A percentile compares a stretch with the other conserved stretches of the same genome.
phyloP scores from a whole-genome alignment of 2,797 vertebrate species.

The Parotocinclus haroldoi region DNA sequence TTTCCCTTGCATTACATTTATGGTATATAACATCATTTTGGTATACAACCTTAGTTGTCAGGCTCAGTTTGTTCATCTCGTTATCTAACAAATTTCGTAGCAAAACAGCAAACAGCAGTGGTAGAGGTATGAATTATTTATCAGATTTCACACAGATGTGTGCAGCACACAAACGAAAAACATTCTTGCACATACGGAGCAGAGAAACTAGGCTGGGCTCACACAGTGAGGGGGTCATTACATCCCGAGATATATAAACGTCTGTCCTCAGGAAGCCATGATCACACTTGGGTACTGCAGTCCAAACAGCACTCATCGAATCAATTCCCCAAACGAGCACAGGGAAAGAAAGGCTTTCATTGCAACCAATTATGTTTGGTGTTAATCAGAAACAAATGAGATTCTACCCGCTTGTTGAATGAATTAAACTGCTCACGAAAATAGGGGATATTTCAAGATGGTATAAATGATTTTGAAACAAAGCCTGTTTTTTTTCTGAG shows the following conservation, averaged over 20 bases:
- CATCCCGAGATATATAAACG: constrained; percentile 20
- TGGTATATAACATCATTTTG: no score
- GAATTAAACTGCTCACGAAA: no score
- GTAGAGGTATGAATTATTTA: constrained; percentile 66
- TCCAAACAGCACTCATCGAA: no score
- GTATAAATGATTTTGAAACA: no score
- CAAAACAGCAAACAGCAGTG: constrained; percentile 56
- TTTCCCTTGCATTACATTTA: no score
- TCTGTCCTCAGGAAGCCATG: constrained; percentile 15
- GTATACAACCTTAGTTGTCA: no score
- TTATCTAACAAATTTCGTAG: constrained; percentile 54
- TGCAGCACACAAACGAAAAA: constrained; percentile 27
- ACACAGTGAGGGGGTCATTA: not conserved
- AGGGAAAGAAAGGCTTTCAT: constrained; percentile 43
- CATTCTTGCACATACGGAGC: constrained; percentile 32
- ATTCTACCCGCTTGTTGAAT: constrained; percentile 52
- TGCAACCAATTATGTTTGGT: constrained; percentile 55
- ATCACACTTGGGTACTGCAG: no score
- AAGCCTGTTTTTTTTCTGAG: no score
- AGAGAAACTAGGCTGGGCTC: constrained; percentile 28
- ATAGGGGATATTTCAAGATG: no score
- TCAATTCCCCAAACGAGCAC: constrained; percentile 37
- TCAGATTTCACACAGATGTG: constrained; percentile 39
- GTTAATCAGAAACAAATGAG: constrained; percentile 46
- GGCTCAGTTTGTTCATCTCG: constrained; percentile 39